A percentile compares a stretch with the other conserved stretches of the same genome.
phyloP scores from a whole-genome alignment of 2,888 invertebrate genomes.

The Drosophila rellima region DNA sequence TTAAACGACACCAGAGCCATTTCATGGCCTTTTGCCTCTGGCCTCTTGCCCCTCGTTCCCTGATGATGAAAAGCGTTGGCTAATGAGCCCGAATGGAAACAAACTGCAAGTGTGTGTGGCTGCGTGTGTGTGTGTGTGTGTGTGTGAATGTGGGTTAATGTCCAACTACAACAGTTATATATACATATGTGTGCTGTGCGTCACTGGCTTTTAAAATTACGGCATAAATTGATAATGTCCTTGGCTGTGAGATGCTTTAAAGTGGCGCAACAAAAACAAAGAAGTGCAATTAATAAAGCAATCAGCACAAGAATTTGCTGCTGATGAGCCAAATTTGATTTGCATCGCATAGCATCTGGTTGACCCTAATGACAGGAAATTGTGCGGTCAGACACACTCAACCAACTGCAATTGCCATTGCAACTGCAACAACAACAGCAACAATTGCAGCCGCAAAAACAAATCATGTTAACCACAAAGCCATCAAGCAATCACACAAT shows the following conservation, averaged over 20 bases:
- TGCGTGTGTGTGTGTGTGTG: slow-evolving; percentile 4
- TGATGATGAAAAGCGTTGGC: slow-evolving; percentile 36
- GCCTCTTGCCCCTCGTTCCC: neutral
- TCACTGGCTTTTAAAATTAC: slow-evolving; percentile 37
- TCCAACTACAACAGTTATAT: slow-evolving; percentile 55
- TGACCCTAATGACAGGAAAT: slow-evolving; percentile 81
- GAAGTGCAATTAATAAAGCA: slow-evolving; percentile 66
- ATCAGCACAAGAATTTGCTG: slow-evolving; percentile 44
- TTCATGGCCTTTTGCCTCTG: slow-evolving; percentile 26
- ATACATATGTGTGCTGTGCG: slow-evolving; percentile 10
- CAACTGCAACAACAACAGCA: slow-evolving; percentile 8
- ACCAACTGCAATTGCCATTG: slow-evolving; percentile 6
- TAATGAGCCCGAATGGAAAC: slow-evolving; percentile 60
- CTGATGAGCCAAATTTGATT: slow-evolving; percentile 63
- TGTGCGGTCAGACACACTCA: slow-evolving; percentile 63
- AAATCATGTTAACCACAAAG: slow-evolving; percentile 76
- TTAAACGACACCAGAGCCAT: slow-evolving; percentile 69
- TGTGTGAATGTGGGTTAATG: slow-evolving; percentile 69
- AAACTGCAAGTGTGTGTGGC: slow-evolving; percentile 5
- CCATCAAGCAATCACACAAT: slow-evolving; percentile 46
- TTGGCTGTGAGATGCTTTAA: slow-evolving; percentile 4
- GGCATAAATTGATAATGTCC: slow-evolving; percentile 54
- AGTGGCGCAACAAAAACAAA: slow-evolving; percentile 15
- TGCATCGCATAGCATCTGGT: slow-evolving; percentile 53
- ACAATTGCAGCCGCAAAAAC: slow-evolving; percentile 68